Evolutionary conservation across 2,113 vertebrate genomes (phyloP).

Genomic region (Isichthys henryi): DNA sequence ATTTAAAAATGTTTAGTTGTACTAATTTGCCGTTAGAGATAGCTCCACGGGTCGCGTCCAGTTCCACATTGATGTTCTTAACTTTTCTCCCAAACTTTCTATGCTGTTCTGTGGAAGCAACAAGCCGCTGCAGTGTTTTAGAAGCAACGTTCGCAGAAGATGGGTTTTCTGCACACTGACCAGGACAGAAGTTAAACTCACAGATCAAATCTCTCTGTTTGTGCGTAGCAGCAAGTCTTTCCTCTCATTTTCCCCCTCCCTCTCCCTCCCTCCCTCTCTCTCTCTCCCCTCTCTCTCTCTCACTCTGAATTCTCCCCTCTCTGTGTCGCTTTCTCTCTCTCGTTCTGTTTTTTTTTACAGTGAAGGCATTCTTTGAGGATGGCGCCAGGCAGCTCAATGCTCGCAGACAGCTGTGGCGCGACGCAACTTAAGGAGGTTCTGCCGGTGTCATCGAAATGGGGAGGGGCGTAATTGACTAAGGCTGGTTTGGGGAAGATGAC

Average conservation of each 20-base stretch:
- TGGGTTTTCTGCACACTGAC: slow-evolving; percentile 50
- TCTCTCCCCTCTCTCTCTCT: not conserved
- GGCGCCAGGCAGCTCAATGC: slow-evolving; percentile 98
- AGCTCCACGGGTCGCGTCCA: slow-evolving; percentile 52
- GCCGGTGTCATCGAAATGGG: slow-evolving; percentile 78
- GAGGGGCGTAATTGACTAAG: slow-evolving; percentile 65
- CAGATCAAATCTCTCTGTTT: slow-evolving; percentile 69
- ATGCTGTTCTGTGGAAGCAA: slow-evolving; percentile 41
- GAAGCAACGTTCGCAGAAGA: slow-evolving; percentile 47
- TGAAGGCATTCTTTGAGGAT: slow-evolving; percentile 98
- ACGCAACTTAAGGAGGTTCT: slow-evolving; percentile 98
- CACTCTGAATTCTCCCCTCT: slow-evolving; percentile 8
- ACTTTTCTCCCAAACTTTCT: slow-evolving; percentile 35
- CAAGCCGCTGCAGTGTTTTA: slow-evolving; percentile 40
- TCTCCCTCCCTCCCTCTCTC: not conserved
- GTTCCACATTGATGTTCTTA: slow-evolving; percentile 39
- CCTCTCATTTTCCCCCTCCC: slow-evolving; percentile 48
- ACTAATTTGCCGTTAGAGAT: slow-evolving; percentile 38
- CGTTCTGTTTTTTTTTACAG: slow-evolving; percentile 77
- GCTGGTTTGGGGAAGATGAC: slow-evolving; percentile 44
- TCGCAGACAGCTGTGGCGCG: slow-evolving; percentile 98
- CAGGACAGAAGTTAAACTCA: slow-evolving; percentile 66
- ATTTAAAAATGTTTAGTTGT: slow-evolving; percentile 38
- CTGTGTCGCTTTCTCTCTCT: slow-evolving; percentile 11
- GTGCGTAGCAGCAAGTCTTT: slow-evolving; percentile 54